Evolutionary conservation across 2,113 vertebrate genomes (phyloP), one percentile per base, ranked within the genome.

Genomic region (Pteruthius melanotis): DNA sequence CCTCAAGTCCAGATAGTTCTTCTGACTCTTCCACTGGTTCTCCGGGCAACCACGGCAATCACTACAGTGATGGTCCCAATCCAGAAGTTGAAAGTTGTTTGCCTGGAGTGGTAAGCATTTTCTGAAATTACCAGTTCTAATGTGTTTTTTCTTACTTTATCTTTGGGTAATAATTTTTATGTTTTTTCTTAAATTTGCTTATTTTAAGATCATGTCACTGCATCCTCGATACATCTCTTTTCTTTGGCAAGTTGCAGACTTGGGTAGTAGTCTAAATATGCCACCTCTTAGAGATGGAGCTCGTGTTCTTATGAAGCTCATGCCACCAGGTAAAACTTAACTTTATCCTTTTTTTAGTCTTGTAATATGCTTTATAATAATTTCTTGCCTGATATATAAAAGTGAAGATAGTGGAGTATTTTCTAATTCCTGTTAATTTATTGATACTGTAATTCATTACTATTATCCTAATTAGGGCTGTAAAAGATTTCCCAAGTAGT

Each of bases 1-100:
- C 99, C 97, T 99, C 99, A 94, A 99, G 99, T 95, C 99, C 99
- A 90, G 99, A 99, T 97, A 99, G 99, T 96, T 99, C 99, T 85
- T 99, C 99, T 77, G 99, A 99, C 97, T 99, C 99, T 81, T 99
- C 99, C 95, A 99, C 99, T 93, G 99, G 99, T 65, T 99, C 99
- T 86, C 99, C 99, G 61, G 99, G 99, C 95, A 99, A 99, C 98
- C 99, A 99, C 44, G 99, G 99, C 90, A 99, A 99, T 98, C 99
- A 99, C 98, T 99, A 98, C 93, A 99, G 99, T 18, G 99, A 99
- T 93, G 99, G 99, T 42, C 99, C 99, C 75, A 99, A 99, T 97
- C 99, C 99, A 70, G 99, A 99, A 97, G 99, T 99, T 80, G 99
- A 99, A 98, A 99, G 99, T 97, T 99, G 99, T 98, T 98, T 99